Evolutionary conservation across 2,113 vertebrate genomes (phyloP).

Genomic region (Corvus moneduloides): DNA sequence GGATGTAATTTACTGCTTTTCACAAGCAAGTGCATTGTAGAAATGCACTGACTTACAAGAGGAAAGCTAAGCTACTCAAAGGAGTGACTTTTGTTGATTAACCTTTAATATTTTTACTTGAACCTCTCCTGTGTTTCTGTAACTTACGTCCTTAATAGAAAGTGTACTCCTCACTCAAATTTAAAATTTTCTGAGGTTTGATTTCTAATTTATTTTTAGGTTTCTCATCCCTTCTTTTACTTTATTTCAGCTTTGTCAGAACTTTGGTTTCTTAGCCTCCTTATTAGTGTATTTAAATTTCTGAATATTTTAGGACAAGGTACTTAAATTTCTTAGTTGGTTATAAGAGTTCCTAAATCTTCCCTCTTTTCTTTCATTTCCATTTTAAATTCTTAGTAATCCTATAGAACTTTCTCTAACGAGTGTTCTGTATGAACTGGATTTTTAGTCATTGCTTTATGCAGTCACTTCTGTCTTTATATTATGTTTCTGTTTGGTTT

Average conservation of each 20-base stretch:
- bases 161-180: background rate
- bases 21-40: background rate
- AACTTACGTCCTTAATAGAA: background rate
- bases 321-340: background rate
- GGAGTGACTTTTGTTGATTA: background rate
- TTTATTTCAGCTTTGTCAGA: background rate
- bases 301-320: background rate
- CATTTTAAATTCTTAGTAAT: background rate
- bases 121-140: background rate
- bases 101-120: background rate
- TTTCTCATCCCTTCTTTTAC: background rate
- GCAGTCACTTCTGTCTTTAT: background rate
- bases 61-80: background rate
- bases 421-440: background rate
- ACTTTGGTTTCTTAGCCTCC: background rate
- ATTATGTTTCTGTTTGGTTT: background rate
- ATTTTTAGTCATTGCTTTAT: background rate
- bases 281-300: background rate
- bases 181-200: background rate
- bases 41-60: background rate
- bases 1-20: background rate
- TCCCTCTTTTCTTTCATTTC: background rate
- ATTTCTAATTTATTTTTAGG: background rate
- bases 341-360: background rate
- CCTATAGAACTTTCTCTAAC: background rate